Percentiles rank a stretch among this genome's conserved stretches.
phyloP scores from a whole-genome alignment of 2,113 vertebrate genomes.

The Brachyhypopomus occidentalis region DNA sequence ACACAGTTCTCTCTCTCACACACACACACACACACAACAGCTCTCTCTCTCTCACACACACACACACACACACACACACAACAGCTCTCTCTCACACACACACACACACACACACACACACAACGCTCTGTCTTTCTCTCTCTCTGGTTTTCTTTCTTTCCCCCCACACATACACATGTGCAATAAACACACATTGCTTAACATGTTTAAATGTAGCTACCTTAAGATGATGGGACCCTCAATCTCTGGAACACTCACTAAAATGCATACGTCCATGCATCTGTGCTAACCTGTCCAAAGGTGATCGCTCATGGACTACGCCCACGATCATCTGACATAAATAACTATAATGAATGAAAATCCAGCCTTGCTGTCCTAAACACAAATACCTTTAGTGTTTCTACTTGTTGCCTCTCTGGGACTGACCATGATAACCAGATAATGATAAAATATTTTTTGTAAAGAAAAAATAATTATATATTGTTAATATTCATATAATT shows the following conservation, averaged over 20 bases:
- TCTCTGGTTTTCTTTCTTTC: not conserved
- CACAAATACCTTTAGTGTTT: slow-evolving; percentile 54
- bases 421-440: slow-evolving; percentile 58
- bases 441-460: slow-evolving; percentile 74
- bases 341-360: not conserved
- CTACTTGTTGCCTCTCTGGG: slow-evolving; percentile 54
- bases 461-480: slow-evolving; percentile 61
- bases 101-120: too few relatives aligned
- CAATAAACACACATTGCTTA: slow-evolving; percentile 2
- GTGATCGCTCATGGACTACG: not conserved
- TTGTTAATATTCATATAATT: slow-evolving; percentile 67
- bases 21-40: too few relatives aligned
- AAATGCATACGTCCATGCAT: not conserved
- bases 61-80: too few relatives aligned
- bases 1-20: not conserved
- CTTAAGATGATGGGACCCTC: not conserved
- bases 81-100: too few relatives aligned
- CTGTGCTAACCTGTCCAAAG: too few relatives aligned
- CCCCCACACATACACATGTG: slow-evolving; percentile 2
- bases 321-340: not conserved
- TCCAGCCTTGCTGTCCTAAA: slow-evolving; percentile 3
- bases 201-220: slow-evolving; percentile 8
- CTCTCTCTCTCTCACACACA: not conserved
- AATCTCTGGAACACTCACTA: not conserved
- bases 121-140: too few relatives aligned